Evolutionary conservation across 1,140 invertebrate species (phyloP).

Genomic region (Drosophila novamexicana): DNA sequence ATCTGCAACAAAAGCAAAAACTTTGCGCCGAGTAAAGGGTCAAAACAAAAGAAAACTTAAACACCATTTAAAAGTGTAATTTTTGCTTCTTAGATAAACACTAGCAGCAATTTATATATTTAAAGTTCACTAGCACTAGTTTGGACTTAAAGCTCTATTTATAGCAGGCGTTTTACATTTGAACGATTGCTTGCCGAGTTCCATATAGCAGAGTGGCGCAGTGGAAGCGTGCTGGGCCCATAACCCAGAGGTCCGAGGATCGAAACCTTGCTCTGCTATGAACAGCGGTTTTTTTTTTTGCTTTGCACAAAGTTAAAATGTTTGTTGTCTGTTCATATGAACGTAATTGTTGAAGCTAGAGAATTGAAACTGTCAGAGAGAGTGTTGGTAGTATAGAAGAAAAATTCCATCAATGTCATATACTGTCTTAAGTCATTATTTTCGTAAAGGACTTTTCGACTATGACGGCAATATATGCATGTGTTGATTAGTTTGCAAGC

Average conservation of each 20-base stretch:
- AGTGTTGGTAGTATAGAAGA: no score
- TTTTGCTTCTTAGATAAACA: not conserved
- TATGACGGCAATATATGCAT: not conserved
- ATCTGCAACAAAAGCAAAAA: not conserved
- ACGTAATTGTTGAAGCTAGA: no score
- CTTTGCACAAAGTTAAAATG: no score
- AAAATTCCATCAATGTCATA: no score
- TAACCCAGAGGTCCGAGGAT: constrained; percentile 99
- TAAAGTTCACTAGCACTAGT: no score
- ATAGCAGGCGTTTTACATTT: not conserved
- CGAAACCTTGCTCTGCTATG: constrained; percentile 95
- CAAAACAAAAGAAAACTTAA: not conserved
- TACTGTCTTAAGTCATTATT: no score
- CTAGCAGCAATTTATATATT: no score
- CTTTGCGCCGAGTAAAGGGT: not conserved
- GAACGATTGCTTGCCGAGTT: not conserved
- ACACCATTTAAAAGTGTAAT: not conserved
- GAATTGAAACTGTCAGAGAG: no score
- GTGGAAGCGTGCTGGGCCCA: constrained; percentile 99
- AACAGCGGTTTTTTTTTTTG: not conserved
- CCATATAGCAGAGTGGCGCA: constrained; percentile 95
- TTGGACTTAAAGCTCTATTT: no score
- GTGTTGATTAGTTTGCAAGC: no score
- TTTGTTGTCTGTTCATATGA: no score
- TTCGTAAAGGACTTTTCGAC: no score